Evolutionary conservation across 2,888 invertebrate genomes (phyloP), one percentile per base, ranked within the genome.

Genomic region (Blastobasis adustella): DNA sequence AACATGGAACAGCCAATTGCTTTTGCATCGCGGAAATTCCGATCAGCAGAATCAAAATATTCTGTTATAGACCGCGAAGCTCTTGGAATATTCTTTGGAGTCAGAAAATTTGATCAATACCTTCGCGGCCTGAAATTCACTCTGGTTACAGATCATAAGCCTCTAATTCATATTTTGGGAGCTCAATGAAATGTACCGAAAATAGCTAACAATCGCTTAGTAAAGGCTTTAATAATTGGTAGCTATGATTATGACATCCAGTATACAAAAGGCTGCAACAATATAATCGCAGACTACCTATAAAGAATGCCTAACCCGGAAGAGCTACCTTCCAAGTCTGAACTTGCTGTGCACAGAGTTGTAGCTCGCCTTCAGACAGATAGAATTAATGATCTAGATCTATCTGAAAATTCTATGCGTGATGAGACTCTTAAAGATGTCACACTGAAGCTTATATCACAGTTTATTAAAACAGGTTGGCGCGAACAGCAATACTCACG

Each of bases 41-140:
- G 48, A 10, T 7, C 45, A 8, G 51, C 54, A 1, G 54, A 54
- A 49, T 38, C 47, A 1, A 54, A 54, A 46, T 54, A 52, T 36
- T 52, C 54, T 8, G 54, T 54, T 4, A 54, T 54, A 9, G 49
- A 54, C 43, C 51, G 54, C 4, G 54, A 54, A 44, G 54, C 52
- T 6, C 42, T 54, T 1, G 54, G 48, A 4, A 54, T 54, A 1
- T 54, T 54, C n/a, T 55, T 54, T 44, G 55, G 53, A 43, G 52
- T 54, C 10, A 50, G 54, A 42, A 54, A 55, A 49, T 52, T 50
- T 45, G 49, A 54, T 40, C 54, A 54, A 44, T 54, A 49, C 46
- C 42, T 55, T 8, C 43, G 50, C 4, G 45, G 48, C 36, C 45
- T 10, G 6, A 44, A 44, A 52, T 55, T 52, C 37, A 52, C 43